These are phyloP conservation scores for Drosophila insularis DNA, from an alignment of 1,140 invertebrate genomes.

Conservation along the genomic window DNA sequence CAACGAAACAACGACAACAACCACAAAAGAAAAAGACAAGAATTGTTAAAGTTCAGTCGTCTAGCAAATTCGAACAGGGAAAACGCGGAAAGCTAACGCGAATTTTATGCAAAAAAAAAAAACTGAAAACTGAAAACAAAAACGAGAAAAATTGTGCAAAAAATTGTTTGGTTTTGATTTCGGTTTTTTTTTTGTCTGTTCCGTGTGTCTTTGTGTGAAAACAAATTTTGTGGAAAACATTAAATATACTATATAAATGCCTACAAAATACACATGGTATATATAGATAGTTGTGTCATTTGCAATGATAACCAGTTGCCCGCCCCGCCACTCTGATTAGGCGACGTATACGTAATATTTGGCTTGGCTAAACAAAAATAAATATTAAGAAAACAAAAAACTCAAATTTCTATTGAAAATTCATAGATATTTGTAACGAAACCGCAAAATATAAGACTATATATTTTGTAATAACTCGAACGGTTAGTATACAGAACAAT, in stretches of 20 bases:
- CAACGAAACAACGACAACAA: constrained; percentile 16
- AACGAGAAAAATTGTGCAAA: not conserved
- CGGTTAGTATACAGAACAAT: constrained; percentile 45
- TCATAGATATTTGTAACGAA: constrained; percentile 1
- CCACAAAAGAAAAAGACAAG: constrained; percentile 7
- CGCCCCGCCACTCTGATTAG: not conserved
- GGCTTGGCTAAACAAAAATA: not conserved
- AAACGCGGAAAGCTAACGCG: constrained; percentile 2
- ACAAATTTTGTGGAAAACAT: constrained; percentile 20
- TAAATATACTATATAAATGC: constrained; percentile 30
- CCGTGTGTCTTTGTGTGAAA: constrained; percentile 10
- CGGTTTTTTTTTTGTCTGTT: constrained; percentile 10
- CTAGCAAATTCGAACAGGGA: constrained; percentile 28
- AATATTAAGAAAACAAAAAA: not conserved
- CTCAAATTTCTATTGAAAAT: not conserved
- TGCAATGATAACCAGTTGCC: not conserved
- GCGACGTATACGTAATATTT: constrained; percentile 61
- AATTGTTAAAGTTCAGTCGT: constrained; percentile 15
- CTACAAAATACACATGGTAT: constrained; percentile 1
- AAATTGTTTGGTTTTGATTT: not conserved
- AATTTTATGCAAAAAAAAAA: not conserved
- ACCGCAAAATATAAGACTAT: not conserved
- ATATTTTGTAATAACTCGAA: constrained; percentile 21
- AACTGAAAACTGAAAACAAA: not conserved
- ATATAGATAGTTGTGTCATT: constrained; percentile 29